Percentiles rank a stretch among this genome's conserved stretches.
Evolutionary conservation across 2,797 vertebrate species (phyloP).

Genomic region (Mus caroli): DNA sequence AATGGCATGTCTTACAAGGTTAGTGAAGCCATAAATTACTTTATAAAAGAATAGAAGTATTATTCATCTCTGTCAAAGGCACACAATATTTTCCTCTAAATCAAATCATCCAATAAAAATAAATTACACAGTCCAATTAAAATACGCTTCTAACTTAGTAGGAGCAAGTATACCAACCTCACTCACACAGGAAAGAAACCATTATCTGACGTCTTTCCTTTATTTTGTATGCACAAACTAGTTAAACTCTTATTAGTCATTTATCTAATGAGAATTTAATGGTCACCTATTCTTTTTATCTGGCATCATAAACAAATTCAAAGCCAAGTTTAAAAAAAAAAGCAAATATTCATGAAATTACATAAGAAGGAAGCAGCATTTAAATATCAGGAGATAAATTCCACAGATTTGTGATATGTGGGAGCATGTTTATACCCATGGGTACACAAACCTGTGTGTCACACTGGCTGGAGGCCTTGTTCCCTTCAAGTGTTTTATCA

Average conservation of each 20-base stretch:
- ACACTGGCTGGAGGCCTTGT: not conserved
- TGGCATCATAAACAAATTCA: conserved; percentile 44
- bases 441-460: not conserved
- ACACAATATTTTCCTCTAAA: conserved; percentile 62
- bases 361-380: conserved; percentile 32
- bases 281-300: conserved; percentile 42
- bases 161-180: conserved; percentile 44
- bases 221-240: conserved; percentile 47
- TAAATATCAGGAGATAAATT: conserved; percentile 13
- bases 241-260: conserved; percentile 71
- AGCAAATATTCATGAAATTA: conserved; percentile 29
- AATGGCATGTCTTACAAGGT: conserved; percentile 23
- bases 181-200: conserved; percentile 28
- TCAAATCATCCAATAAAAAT: conserved; percentile 72
- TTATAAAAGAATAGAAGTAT: conserved; percentile 15
- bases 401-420: not conserved
- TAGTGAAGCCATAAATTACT: conserved; percentile 60
- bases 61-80: conserved; percentile 63
- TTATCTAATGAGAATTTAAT: conserved; percentile 70
- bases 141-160: conserved; percentile 52
- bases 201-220: conserved; percentile 61
- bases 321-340: conserved; percentile 35
- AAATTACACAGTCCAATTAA: conserved; percentile 68
- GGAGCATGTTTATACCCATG: accelerated
- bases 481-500: not conserved